These are phyloP conservation scores for Octodon degus DNA, from an alignment of 2,113 vertebrate species.

Conservation along the genomic window DNA sequence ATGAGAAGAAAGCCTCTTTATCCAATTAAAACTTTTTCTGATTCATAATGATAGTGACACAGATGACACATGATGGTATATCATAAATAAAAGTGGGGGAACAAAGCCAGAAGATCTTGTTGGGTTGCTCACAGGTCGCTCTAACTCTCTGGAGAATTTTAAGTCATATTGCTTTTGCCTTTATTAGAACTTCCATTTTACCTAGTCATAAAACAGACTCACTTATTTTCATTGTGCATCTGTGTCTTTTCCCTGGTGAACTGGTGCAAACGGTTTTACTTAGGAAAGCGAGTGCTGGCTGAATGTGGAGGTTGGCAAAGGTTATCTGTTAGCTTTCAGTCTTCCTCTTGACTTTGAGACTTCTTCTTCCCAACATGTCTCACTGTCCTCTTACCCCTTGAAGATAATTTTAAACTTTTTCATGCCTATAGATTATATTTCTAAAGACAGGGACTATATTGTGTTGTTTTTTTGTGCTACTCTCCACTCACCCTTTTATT, in stretches of 20 bases:
- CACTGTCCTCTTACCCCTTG: not conserved
- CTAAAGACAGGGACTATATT: not conserved
- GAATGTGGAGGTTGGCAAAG: not conserved
- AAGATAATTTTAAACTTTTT: constrained; percentile 11
- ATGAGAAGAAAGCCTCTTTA: not conserved
- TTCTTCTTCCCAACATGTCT: not conserved
- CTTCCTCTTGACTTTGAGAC: not conserved
- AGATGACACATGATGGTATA: not conserved
- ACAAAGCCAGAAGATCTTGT: not conserved
- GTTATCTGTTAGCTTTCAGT: not conserved
- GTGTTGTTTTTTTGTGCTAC: not conserved
- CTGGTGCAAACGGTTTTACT: not conserved
- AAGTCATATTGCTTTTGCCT: not conserved
- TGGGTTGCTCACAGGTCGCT: not conserved
- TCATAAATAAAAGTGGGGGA: not conserved
- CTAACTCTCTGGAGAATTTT: constrained; percentile 1
- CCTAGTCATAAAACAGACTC: not conserved
- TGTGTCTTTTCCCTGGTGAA: not conserved
- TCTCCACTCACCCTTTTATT: not conserved
- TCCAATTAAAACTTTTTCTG: not conserved
- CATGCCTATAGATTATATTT: not conserved
- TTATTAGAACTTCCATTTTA: not conserved
- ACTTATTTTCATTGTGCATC: not conserved
- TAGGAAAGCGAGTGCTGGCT: not conserved
- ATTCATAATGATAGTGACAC: not conserved